phyloP scores from a whole-genome alignment of 2,113 vertebrate species.

The Phoxinus phoxinus region DNA sequence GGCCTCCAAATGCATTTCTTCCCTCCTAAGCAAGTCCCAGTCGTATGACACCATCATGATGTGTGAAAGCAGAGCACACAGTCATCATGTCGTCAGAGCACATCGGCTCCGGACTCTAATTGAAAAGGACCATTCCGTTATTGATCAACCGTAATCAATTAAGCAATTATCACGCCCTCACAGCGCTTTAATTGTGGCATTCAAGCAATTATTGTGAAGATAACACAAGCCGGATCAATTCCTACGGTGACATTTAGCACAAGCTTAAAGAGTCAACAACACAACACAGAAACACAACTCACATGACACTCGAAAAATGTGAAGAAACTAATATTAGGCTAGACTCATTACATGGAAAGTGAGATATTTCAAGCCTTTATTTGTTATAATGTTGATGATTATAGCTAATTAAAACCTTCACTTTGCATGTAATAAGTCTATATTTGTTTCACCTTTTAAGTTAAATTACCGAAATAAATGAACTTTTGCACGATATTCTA shows the following conservation, averaged over 20 bases:
- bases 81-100: not conserved
- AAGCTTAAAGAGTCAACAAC: not conserved
- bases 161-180: slow-evolving; percentile 13
- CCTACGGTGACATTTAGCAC: not conserved
- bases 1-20: slow-evolving; percentile 8
- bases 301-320: no score
- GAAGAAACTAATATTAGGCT: no score
- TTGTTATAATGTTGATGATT: no score
- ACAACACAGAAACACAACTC: not conserved
- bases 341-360: no score
- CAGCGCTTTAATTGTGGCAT: not conserved
- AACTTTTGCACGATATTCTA: no score
- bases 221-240: slow-evolving; percentile 10
- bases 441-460: no score
- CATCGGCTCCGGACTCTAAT: not conserved
- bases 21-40: not conserved
- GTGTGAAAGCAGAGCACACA: not conserved
- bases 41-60: not conserved
- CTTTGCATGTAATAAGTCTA: no score
- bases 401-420: no score
- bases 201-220: slow-evolving; percentile 6
- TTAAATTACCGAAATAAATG: no score
- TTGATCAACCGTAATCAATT: slow-evolving; percentile 19
- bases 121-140: not conserved
- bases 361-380: no score